Evolutionary conservation across 2,797 vertebrate genomes (phyloP).

Genomic region (Muscicapa comitata): DNA sequence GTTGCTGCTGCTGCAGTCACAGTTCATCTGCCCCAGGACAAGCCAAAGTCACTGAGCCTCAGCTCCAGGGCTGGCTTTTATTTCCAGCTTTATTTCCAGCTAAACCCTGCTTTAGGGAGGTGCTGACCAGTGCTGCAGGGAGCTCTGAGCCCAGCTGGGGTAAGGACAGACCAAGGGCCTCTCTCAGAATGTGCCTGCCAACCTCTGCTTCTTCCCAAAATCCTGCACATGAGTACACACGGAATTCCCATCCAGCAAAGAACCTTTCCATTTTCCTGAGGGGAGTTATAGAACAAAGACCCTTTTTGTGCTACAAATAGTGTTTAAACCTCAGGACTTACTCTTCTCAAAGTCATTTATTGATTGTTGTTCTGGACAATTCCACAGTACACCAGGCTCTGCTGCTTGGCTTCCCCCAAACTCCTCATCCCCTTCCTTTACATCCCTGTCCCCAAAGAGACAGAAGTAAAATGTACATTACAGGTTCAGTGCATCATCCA

Average conservation of each 20-base stretch:
- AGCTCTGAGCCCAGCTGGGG: not conserved
- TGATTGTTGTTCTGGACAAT: not conserved
- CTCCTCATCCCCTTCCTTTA: not conserved
- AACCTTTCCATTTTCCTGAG: not conserved
- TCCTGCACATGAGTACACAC: fast-evolving
- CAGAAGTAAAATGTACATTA: not conserved
- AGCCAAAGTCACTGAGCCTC: not conserved
- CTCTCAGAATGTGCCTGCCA: not conserved
- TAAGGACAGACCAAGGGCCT: not conserved
- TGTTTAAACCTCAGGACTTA: not conserved
- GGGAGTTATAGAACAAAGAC: not conserved
- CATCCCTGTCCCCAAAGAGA: not conserved
- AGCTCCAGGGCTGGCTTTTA: not conserved
- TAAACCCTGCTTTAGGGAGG: not conserved
- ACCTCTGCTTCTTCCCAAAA: not conserved
- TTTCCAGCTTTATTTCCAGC: not conserved
- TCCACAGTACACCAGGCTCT: not conserved
- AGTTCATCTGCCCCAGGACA: not conserved
- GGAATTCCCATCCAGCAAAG: not conserved
- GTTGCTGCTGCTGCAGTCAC: not conserved
- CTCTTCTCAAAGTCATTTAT: not conserved
- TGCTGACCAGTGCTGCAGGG: not conserved
- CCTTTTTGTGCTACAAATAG: not conserved
- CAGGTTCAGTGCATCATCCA: not conserved
- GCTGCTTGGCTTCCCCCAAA: not conserved